Percentiles rank a stretch among this genome's conserved stretches.
Evolutionary conservation across 2,888 invertebrate genomes (phyloP).

Genomic region (Rotaria socialis): DNA sequence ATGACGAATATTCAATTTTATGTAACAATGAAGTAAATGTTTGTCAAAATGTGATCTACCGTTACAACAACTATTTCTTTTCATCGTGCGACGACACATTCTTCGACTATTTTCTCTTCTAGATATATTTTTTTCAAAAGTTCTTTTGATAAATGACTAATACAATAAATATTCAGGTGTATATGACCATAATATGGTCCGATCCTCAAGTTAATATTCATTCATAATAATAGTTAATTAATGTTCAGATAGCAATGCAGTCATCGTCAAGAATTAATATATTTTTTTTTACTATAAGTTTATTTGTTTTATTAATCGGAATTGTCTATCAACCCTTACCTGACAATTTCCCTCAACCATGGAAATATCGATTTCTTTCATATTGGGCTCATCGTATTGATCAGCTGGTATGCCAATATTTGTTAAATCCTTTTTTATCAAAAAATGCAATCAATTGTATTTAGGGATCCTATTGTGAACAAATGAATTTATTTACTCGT

Average conservation of each 20-base stretch:
- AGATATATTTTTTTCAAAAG: too few species aligned
- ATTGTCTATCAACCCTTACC: slow-evolving; percentile 41
- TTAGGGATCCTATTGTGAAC: neutral
- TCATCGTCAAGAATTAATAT: neutral
- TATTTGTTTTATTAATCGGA: neutral
- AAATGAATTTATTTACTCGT: neutral
- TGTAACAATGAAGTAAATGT: too few species aligned
- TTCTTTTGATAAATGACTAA: neutral
- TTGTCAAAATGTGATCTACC: too few species aligned
- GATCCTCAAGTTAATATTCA: neutral
- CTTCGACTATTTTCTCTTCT: too few species aligned
- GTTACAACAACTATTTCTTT: too few species aligned
- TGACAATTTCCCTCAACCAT: slow-evolving; percentile 42
- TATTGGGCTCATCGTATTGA: slow-evolving; percentile 37
- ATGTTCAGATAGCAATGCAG: neutral
- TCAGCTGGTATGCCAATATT: neutral
- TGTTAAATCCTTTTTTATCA: neutral
- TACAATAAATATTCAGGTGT: neutral
- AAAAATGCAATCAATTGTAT: neutral
- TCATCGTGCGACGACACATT: too few species aligned
- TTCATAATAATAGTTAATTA: neutral
- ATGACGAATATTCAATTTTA: too few species aligned
- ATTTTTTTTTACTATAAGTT: neutral
- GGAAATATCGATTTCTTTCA: slow-evolving; percentile 45
- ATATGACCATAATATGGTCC: neutral